These are phyloP conservation scores for Cancer borealis DNA, from an alignment of 2,888 invertebrate species.

Conservation along the genomic window DNA sequence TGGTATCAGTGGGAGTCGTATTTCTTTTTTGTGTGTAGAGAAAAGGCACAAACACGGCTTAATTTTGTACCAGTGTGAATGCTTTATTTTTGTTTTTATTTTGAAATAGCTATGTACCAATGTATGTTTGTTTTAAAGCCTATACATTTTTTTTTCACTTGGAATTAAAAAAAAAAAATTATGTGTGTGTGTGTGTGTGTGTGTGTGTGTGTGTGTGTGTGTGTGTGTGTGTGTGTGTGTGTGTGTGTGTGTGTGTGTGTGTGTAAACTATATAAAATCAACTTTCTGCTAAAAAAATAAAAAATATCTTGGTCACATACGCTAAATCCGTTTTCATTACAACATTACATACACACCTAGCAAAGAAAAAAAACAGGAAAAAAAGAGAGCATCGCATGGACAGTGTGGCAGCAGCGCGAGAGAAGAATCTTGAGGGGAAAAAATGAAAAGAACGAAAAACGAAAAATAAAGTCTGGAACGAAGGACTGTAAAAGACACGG, in stretches of 20 bases:
- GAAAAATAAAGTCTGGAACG: background rate
- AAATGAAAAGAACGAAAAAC: background rate
- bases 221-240: conserved; percentile 35
- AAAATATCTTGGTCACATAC: background rate
- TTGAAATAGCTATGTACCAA: background rate
- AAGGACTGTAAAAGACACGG: background rate
- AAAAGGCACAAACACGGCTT: background rate
- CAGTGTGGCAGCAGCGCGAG: background rate
- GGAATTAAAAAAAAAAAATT: background rate
- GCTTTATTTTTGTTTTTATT: background rate
- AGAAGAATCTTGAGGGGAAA: background rate
- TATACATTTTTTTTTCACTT: background rate
- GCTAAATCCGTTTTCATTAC: background rate
- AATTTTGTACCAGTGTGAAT: background rate
- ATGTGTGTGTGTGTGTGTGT: background rate
- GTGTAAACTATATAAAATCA: background rate
- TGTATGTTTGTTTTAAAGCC: background rate
- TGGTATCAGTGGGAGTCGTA: background rate
- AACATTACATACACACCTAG: background rate
- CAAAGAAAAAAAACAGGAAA: background rate
- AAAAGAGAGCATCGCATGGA: background rate
- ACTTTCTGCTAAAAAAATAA: background rate
- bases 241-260: background rate
- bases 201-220: conserved; percentile 36
- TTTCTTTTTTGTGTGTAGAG: background rate